Percentiles rank a stretch among this genome's conserved stretches.
These are phyloP conservation scores for Danionella cerebrum DNA, from an alignment of 2,113 vertebrate species.

Conservation along the genomic window DNA sequence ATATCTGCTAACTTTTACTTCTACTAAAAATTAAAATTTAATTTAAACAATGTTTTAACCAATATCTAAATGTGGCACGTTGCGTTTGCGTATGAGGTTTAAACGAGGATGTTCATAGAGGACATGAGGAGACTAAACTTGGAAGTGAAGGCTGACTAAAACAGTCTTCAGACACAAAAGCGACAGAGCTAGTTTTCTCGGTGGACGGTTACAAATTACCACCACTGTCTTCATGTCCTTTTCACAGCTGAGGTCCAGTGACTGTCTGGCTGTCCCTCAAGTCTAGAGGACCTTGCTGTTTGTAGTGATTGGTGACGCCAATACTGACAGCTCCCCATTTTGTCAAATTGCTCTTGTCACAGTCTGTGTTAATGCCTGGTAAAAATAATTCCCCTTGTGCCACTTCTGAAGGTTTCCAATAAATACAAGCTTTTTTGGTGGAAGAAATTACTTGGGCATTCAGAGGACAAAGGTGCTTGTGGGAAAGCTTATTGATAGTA, in stretches of 20 bases:
- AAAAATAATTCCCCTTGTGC: slow-evolving; percentile 42
- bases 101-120: slow-evolving; percentile 35
- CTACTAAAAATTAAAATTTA: too few relatives aligned
- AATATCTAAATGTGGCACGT: too few relatives aligned
- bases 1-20: too few relatives aligned
- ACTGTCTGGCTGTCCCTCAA: slow-evolving; percentile 33
- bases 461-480: slow-evolving; percentile 9
- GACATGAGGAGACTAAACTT: slow-evolving; percentile 27
- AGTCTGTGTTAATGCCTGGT: slow-evolving; percentile 36
- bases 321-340: slow-evolving; percentile 39
- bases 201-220: slow-evolving; percentile 38
- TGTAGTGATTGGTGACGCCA: slow-evolving; percentile 39
- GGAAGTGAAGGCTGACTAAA: slow-evolving; percentile 31
- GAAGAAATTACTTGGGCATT: slow-evolving; percentile 20
- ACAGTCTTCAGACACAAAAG: slow-evolving; percentile 24
- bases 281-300: slow-evolving; percentile 35
- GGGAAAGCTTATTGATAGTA: slow-evolving; percentile 26
- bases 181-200: slow-evolving; percentile 12
- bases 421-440: slow-evolving; percentile 35
- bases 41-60: too few relatives aligned
- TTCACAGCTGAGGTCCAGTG: slow-evolving; percentile 24
- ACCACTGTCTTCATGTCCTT: slow-evolving; percentile 15
- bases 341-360: slow-evolving; percentile 39
- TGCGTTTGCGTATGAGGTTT: too few relatives aligned
- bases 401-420: slow-evolving; percentile 37